Percentiles rank a stretch among this genome's conserved stretches.
Conservation (phyloP, 2,797 vertebrate species). For the Propithecus deckenii region DNA sequence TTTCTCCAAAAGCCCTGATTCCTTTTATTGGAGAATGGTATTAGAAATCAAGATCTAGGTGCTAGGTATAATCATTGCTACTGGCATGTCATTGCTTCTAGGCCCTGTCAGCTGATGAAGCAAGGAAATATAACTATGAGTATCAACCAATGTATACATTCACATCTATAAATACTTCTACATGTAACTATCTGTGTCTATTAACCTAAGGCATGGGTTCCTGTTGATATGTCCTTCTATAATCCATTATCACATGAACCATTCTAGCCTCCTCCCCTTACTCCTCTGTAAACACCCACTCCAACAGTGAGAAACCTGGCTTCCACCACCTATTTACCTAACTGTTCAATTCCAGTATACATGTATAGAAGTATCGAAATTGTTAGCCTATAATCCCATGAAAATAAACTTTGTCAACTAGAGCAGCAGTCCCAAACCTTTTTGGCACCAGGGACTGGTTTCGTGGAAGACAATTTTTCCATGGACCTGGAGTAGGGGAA, state of each 20-base stretch:
- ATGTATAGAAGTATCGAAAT: neutral
- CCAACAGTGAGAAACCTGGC: neutral
- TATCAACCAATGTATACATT: neutral
- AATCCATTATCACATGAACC: neutral
- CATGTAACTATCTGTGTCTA: neutral
- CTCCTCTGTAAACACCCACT: neutral
- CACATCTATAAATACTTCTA: neutral
- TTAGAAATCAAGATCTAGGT: neutral
- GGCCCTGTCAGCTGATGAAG: neutral
- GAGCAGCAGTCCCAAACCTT: neutral
- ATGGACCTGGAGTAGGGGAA: too few species aligned
- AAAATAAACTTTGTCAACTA: neutral
- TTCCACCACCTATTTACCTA: neutral
- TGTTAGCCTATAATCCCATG: neutral
- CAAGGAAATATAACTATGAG: neutral
- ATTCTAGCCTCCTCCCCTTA: neutral
- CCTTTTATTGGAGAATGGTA: neutral
- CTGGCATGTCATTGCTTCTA: neutral
- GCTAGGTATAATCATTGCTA: neutral
- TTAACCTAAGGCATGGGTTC: neutral
- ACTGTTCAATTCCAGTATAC: neutral
- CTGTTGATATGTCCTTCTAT: neutral
- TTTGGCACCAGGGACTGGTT: too few species aligned
- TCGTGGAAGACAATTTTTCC: too few species aligned
- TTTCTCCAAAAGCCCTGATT: neutral